Conservation (phyloP, 2,888 invertebrate species). For the Atethmia centrago region DNA sequence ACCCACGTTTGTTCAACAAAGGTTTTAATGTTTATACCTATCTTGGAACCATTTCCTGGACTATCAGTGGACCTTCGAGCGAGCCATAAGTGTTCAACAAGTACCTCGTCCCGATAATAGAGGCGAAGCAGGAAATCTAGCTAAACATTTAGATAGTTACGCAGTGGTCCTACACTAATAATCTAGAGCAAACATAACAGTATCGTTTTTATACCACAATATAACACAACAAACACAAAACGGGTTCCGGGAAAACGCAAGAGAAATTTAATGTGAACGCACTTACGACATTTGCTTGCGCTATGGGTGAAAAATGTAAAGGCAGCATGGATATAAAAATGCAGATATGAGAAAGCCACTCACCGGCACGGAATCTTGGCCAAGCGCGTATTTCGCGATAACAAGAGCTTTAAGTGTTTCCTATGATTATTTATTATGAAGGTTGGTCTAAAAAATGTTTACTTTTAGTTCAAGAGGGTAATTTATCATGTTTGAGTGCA, state of each 20-base stretch:
- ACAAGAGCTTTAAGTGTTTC: too few species aligned
- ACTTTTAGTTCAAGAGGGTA: too few species aligned
- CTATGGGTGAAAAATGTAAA: slow-evolving; percentile 42
- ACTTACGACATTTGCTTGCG: slow-evolving; percentile 40
- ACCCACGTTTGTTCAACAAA: slow-evolving; percentile 77
- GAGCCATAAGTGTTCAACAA: slow-evolving; percentile 39
- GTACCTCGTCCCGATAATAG: slow-evolving; percentile 12
- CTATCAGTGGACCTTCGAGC: slow-evolving; percentile 43
- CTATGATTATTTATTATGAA: too few species aligned
- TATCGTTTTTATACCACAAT: slow-evolving; percentile 23
- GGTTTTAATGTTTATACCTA: slow-evolving; percentile 75
- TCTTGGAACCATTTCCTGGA: slow-evolving; percentile 69
- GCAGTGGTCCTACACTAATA: slow-evolving; percentile 9
- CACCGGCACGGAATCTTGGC: too few species aligned
- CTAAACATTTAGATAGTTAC: slow-evolving; percentile 13
- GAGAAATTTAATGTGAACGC: slow-evolving; percentile 46
- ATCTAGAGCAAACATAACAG: slow-evolving; percentile 5
- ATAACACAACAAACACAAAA: slow-evolving; percentile 36
- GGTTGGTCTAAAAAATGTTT: too few species aligned
- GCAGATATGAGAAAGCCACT: slow-evolving; percentile 35
- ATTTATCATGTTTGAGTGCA: too few species aligned
- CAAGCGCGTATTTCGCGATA: too few species aligned
- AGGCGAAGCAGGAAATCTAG: slow-evolving; percentile 14
- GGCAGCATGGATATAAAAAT: slow-evolving; percentile 32
- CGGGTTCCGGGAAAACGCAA: slow-evolving; percentile 38